These are phyloP conservation scores for Eupithecia vulgata DNA, from an alignment of 2,888 invertebrate genomes.

Conservation along the genomic window DNA sequence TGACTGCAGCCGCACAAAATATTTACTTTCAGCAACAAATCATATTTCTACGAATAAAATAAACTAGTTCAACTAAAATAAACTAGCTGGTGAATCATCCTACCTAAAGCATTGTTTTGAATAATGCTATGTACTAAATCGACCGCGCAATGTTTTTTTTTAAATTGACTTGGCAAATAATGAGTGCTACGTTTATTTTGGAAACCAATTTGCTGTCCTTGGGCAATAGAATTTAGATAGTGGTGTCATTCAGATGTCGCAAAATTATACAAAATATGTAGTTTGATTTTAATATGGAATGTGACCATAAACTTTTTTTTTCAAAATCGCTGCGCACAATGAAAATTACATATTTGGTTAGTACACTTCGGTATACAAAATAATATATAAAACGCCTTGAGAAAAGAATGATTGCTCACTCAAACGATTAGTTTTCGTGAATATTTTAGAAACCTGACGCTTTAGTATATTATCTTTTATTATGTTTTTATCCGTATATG, in stretches of 20 bases:
- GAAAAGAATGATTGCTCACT: no score
- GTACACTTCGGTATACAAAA: no score
- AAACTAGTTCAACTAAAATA: constrained; percentile 59
- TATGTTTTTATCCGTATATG: no score
- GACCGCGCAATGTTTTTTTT: constrained; percentile 3
- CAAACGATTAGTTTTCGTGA: no score
- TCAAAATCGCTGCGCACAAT: no score
- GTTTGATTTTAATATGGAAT: no score
- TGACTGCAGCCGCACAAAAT: constrained; percentile 58
- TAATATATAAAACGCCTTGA: no score
- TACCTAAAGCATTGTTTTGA: constrained; percentile 25
- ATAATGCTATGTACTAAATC: constrained; percentile 26
- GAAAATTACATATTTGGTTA: no score
- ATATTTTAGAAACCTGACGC: no score
- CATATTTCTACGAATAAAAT: constrained; percentile 66
- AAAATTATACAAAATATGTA: not conserved
- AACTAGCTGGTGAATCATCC: constrained; percentile 48
- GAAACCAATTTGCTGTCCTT: not conserved
- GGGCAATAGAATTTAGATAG: not conserved
- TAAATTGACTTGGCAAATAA: not conserved
- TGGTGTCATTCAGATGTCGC: not conserved
- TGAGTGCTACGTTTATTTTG: not conserved
- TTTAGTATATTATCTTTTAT: no score
- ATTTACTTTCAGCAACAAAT: constrained; percentile 66
- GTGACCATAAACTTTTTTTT: no score